Conservation (phyloP, 2,888 invertebrate genomes). For the Invenusta paracnida region DNA sequence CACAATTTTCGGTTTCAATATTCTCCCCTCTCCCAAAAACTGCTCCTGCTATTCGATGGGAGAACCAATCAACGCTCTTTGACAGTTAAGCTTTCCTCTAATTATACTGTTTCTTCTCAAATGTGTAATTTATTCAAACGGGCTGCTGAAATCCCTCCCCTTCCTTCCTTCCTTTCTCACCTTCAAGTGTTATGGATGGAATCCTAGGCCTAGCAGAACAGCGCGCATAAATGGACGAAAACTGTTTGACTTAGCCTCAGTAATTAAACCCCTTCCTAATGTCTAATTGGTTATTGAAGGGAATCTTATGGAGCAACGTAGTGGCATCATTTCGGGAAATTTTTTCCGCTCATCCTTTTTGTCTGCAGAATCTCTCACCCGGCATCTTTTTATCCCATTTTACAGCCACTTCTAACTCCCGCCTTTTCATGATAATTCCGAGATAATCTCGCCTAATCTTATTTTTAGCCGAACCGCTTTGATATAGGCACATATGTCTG, state of each 20-base stretch:
- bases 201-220: no score
- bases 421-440: neutral
- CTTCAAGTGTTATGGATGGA: no score
- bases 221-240: no score
- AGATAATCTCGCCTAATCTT: no score
- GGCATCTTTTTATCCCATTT: no score
- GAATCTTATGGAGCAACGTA: neutral
- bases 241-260: conserved; percentile 8
- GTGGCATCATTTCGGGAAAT: neutral
- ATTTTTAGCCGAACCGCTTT: no score
- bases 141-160: neutral
- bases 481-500: no score
- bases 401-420: no score
- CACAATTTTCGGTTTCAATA: neutral
- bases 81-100: neutral
- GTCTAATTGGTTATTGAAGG: neutral
- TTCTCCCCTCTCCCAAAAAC: neutral
- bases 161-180: neutral
- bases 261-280: conserved; percentile 22
- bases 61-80: conserved; percentile 20
- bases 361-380: no score
- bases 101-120: neutral
- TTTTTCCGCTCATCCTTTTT: no score
- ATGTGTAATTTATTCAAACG: neutral
- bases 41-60: neutral